Conservation (phyloP, 2,113 vertebrate species). For the Struthidea cinerea region DNA sequence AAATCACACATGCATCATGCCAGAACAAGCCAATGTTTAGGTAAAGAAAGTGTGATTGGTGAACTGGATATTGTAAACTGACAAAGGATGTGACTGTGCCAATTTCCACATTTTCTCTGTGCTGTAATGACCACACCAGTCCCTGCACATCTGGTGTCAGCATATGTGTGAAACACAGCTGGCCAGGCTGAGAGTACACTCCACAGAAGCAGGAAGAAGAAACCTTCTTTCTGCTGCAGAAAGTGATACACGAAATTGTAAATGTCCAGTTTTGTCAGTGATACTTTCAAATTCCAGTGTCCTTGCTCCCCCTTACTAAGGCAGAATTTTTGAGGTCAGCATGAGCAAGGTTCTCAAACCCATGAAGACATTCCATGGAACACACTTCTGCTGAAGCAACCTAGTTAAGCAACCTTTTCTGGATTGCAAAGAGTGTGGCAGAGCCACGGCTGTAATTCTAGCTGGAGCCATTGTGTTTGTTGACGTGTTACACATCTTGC, state of each 20-base stretch:
- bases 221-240: background rate
- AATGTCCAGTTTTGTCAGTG: background rate
- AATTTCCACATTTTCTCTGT: background rate
- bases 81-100: background rate
- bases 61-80: background rate
- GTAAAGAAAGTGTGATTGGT: background rate
- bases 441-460: background rate
- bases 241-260: background rate
- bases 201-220: background rate
- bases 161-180: background rate
- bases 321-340: background rate
- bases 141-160: background rate
- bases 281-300: background rate
- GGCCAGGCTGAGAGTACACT: background rate
- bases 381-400: background rate
- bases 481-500: background rate
- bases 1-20: background rate
- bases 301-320: background rate
- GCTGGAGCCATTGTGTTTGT: background rate
- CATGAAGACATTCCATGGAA: background rate
- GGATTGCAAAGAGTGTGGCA: background rate
- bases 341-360: background rate
- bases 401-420: conserved; percentile 1
- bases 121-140: background rate
- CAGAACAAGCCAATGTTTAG: background rate